These are phyloP conservation scores for Cyprinodon tularosa DNA, from an alignment of 2,113 vertebrate species.

Conservation along the genomic window DNA sequence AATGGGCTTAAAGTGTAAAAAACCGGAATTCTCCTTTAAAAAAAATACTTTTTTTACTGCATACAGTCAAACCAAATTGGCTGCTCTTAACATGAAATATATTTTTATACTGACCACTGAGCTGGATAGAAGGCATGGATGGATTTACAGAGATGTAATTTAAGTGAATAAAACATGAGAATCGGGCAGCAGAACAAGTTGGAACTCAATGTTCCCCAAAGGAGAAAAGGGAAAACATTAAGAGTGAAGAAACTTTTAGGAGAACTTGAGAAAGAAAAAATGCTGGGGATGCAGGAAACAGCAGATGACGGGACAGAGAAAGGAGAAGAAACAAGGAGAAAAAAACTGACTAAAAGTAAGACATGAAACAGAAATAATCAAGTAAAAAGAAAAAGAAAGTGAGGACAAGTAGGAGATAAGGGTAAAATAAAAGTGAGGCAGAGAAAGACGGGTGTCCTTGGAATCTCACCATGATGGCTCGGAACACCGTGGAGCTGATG, in stretches of 20 bases:
- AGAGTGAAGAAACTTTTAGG: background rate
- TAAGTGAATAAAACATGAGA: background rate
- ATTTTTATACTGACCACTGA: background rate
- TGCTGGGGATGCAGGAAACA: background rate
- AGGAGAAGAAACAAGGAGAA: background rate
- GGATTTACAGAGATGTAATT: background rate
- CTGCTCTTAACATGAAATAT: background rate
- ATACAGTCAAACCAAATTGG: background rate
- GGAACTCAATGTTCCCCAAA: background rate
- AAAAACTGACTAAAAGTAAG: constrained; percentile 3
- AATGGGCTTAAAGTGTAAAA: too few relatives aligned
- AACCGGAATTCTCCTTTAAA: too few relatives aligned
- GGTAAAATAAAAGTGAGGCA: background rate
- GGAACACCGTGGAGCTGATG: constrained; percentile 96
- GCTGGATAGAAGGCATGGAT: background rate
- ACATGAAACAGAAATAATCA: too few relatives aligned
- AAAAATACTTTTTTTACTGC: rapidly evolving
- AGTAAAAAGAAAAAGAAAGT: background rate
- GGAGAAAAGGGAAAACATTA: background rate
- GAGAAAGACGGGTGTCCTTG: background rate
- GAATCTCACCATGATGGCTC: constrained; percentile 92
- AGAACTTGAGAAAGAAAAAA: background rate
- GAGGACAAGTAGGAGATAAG: background rate
- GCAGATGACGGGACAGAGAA: background rate
- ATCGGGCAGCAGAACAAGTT: background rate